Percentiles rank a stretch among this genome's conserved stretches.
phyloP scores from a whole-genome alignment of 2,888 invertebrate genomes.

The Noctua pronuba region DNA sequence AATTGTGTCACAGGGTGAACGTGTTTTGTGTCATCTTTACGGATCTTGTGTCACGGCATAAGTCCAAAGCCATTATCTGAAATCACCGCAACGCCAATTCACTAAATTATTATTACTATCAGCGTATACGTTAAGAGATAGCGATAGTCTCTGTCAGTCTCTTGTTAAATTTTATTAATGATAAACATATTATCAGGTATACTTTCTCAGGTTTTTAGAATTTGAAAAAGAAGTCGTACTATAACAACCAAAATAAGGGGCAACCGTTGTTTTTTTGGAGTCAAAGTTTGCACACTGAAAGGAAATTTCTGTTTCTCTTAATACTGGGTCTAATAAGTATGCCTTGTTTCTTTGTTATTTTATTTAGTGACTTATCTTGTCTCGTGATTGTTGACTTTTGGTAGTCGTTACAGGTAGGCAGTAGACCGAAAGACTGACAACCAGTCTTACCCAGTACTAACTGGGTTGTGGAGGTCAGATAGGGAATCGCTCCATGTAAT shows the following conservation, averaged over 20 bases:
- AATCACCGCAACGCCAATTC: neutral
- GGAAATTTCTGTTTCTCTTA: neutral
- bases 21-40: conserved; percentile 43
- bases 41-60: neutral
- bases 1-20: conserved; percentile 50
- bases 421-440: neutral
- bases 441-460: neutral
- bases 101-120: neutral
- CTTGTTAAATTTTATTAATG: neutral
- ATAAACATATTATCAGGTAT: too few relatives aligned
- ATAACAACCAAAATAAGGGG: neutral
- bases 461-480: neutral
- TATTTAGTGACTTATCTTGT: neutral
- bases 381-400: neutral
- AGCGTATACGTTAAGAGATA: neutral
- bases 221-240: neutral
- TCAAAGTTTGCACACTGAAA: neutral
- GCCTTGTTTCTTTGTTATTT: neutral
- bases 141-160: neutral
- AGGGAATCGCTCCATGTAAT: neutral
- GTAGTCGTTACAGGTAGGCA: neutral
- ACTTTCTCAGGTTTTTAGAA: neutral
- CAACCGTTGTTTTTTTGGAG: neutral
- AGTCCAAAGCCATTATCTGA: neutral
- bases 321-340: neutral